Evolutionary conservation across 2,888 invertebrate genomes (phyloP).

Genomic region (Hirtodrosophila cameraria): DNA sequence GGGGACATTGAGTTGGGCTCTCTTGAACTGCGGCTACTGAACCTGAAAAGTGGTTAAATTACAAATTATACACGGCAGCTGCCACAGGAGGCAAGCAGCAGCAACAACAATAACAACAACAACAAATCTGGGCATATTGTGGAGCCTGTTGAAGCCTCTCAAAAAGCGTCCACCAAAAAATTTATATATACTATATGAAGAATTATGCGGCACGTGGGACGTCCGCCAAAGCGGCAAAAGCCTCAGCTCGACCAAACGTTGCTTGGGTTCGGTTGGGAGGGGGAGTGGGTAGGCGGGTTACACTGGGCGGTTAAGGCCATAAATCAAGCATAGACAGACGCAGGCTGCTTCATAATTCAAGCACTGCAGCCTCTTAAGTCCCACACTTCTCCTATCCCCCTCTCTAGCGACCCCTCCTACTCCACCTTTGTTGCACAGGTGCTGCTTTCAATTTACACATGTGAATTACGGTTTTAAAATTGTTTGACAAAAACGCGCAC

Average conservation of each 20-base stretch:
- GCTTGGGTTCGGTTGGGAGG: neutral
- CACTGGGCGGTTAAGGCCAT: slow-evolving; percentile 40
- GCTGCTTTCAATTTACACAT: slow-evolving; percentile 77
- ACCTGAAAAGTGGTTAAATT: slow-evolving; percentile 84
- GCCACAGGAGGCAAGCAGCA: slow-evolving; percentile 49
- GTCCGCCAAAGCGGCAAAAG: neutral
- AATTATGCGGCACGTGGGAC: slow-evolving; percentile 76
- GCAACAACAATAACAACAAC: slow-evolving; percentile 35
- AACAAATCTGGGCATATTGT: slow-evolving; percentile 41
- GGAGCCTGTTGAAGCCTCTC: slow-evolving; percentile 65
- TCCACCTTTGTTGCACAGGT: slow-evolving; percentile 65
- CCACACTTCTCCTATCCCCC: neutral
- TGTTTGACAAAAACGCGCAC: slow-evolving; percentile 69
- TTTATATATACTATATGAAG: too few species aligned
- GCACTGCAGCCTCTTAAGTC: slow-evolving; percentile 15
- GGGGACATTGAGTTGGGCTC: too few species aligned
- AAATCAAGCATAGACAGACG: slow-evolving; percentile 77
- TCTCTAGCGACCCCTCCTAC: neutral
- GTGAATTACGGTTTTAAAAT: slow-evolving; percentile 80
- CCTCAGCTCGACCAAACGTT: slow-evolving; percentile 17
- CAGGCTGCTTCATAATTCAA: slow-evolving; percentile 73
- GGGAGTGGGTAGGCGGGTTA: neutral
- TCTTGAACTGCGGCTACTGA: slow-evolving; percentile 80
- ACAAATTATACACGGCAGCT: slow-evolving; percentile 82
- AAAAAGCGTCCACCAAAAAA: slow-evolving; percentile 42